These are phyloP conservation scores for Cetonia aurata DNA, from an alignment of 2,888 invertebrate species.

Conservation along the genomic window DNA sequence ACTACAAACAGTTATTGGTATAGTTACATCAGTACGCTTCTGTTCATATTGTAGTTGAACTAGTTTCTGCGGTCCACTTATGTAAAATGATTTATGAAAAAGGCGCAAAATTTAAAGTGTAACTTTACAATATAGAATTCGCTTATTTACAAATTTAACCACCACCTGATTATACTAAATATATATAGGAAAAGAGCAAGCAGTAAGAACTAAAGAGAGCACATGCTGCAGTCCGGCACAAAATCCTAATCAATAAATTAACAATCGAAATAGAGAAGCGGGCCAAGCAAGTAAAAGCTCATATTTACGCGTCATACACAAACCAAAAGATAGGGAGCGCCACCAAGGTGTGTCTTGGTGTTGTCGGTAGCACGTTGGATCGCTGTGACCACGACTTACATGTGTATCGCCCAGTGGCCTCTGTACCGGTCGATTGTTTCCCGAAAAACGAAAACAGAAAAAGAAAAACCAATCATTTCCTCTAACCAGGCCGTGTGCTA, in stretches of 20 bases:
- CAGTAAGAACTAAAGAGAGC: too few species aligned
- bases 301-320: constrained; percentile 55
- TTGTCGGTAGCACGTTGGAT: constrained; percentile 52
- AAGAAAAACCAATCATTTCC: constrained; percentile 54
- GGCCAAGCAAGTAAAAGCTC: constrained; percentile 28
- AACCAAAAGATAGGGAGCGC: constrained; percentile 55
- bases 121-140: too few species aligned
- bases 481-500: constrained; percentile 4
- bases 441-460: constrained; percentile 51
- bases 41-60: too few species aligned
- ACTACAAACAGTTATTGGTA: too few species aligned
- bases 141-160: too few species aligned
- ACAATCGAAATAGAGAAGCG: constrained; percentile 19
- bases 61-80: too few species aligned
- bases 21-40: too few species aligned
- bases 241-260: not conserved
- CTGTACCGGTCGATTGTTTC: constrained; percentile 60
- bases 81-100: too few species aligned
- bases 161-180: too few species aligned
- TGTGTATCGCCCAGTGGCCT: constrained; percentile 66
- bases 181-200: too few species aligned
- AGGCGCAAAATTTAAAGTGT: too few species aligned
- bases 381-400: constrained; percentile 67
- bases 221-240: not conserved
- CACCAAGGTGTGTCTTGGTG: constrained; percentile 38